Evolutionary conservation across 64 coral and sea anemone genomes (phyloP).

Genomic region (Montipora efflorescens): DNA sequence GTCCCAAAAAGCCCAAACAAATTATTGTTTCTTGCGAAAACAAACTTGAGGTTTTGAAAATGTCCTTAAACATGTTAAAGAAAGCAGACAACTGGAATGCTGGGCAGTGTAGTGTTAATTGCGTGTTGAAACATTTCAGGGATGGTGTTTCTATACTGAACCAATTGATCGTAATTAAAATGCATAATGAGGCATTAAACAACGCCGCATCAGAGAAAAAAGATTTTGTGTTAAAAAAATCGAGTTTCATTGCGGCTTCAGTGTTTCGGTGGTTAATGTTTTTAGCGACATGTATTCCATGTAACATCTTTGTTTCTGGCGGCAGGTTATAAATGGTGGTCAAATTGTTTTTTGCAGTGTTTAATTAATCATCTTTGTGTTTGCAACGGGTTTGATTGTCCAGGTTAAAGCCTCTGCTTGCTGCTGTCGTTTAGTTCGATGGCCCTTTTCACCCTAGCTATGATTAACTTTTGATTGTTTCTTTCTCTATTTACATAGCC

Average conservation of each 20-base stretch:
- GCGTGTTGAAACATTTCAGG: background rate
- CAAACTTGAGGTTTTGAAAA: conserved; percentile 28
- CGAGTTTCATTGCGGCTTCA: background rate
- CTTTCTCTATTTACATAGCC: conserved; percentile 3
- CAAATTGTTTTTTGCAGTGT: background rate
- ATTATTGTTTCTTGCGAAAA: conserved; percentile 16
- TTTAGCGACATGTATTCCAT: background rate
- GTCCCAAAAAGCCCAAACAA: background rate
- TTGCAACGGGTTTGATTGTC: background rate
- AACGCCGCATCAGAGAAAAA: no score
- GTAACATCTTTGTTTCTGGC: background rate
- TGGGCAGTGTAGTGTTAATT: background rate
- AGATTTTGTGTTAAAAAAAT: no score
- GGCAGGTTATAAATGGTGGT: background rate
- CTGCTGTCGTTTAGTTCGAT: background rate
- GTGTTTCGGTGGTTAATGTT: background rate
- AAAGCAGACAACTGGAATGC: background rate
- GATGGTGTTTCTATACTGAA: background rate
- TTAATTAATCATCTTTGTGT: background rate
- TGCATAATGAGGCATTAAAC: no score
- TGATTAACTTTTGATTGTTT: conserved; percentile 34
- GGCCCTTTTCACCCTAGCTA: background rate
- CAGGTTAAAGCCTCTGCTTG: background rate
- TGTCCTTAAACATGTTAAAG: background rate
- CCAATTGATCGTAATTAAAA: no score